Evolutionary conservation across 2,113 vertebrate species (phyloP).

Genomic region (Crotalus helleri): DNA sequence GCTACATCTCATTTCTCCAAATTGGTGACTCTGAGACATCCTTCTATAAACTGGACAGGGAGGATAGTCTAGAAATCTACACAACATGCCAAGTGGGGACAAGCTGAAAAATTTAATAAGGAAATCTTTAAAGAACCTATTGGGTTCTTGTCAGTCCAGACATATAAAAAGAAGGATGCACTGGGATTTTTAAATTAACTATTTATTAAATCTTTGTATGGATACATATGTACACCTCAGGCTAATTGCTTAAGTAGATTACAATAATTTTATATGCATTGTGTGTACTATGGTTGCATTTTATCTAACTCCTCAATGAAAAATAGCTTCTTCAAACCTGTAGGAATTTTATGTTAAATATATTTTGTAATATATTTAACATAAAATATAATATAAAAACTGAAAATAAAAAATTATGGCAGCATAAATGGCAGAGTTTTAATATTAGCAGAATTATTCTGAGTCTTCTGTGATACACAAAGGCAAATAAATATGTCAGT

Average conservation of each 20-base stretch:
- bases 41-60: not conserved
- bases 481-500: not conserved
- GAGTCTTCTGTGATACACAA: not conserved
- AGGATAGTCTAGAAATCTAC: not conserved
- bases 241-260: not conserved
- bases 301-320: not conserved
- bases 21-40: not conserved
- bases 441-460: not conserved
- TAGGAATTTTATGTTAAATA: not conserved
- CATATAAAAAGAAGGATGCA: not conserved
- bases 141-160: not conserved
- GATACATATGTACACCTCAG: not conserved
- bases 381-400: not conserved
- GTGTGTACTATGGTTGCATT: not conserved
- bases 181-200: not conserved
- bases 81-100: not conserved
- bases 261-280: not conserved
- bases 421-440: not conserved
- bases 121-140: not conserved
- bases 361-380: not conserved
- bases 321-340: not conserved
- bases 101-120: not conserved
- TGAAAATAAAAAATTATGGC: not conserved
- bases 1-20: not conserved
- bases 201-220: not conserved